Base-by-base conservation (phyloP, 2,888 invertebrate species). In the Drosophila subquinaria region DNA sequence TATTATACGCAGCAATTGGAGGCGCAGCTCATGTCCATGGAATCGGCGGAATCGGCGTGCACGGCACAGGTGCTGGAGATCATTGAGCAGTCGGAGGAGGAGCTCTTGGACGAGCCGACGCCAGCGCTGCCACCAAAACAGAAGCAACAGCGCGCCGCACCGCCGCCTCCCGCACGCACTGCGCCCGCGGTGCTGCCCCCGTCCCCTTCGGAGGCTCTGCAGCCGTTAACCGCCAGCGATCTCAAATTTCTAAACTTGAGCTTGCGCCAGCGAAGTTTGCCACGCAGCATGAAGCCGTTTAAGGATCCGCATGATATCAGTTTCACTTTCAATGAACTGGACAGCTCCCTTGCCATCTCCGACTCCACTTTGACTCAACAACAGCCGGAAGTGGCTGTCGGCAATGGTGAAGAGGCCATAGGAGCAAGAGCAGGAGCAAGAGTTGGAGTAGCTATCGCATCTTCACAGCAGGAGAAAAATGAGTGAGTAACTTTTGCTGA, bases 241-340 rank as follows among this genome's bases (percentile, higher is more conserved):
- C 88, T 93, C 23, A 90, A 91, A 66, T 92, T 92, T 79, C 81
- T 93, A 63, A 93, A 93, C 77, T 79, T 92, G 70, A 92, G 89
- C 83, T 83, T 92, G 79, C 84, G 92, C 59, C 92, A 91, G 55
- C 91, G 92, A 36, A 92, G 91, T 47, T 73, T 92, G 76, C 91
- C 92, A 80, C 92, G 91, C 78, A 90, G 90, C 82, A 81, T 91
- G 85, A 92, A 91, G 84, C 88, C 92, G 43, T 84, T 86, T 79
- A 90, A 88, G 83, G 87, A 91, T 88, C 77, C 88, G 23, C 91
- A 92, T 59, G 90, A 93, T 81, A 92, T 92, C 60, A 93, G 92
- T 91, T 93, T 93, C 83, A 93, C 91, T 71, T 93, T 92, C 79
- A 92, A 90, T 60, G 92, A 93, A 82, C 78, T 90, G 40, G 89